Base-by-base conservation (phyloP, 2,888 invertebrate species). In the Venustoraphidia nigricollis region DNA sequence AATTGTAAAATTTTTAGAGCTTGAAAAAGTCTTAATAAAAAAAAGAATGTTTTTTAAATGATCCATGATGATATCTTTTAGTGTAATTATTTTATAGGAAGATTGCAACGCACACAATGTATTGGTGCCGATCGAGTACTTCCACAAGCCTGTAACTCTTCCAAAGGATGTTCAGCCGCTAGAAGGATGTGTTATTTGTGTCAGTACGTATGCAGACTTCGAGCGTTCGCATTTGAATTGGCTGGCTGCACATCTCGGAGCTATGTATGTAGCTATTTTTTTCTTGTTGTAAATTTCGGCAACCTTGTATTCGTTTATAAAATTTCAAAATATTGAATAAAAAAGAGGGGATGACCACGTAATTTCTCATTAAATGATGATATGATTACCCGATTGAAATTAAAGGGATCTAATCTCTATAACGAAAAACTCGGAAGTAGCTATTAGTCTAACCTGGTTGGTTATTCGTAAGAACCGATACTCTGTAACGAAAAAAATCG, bases 151-250 rank as follows among this genome's bases (percentile, higher is more conserved):
- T 0, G 69, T 84, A 42, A 71, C 72, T 1, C 57, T 75, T 34
- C 62, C 66, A 9, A 58, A 68, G 1, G 57, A 62, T 3, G 59
- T 64, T 0, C 64, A 66, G 46, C 81, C 79, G 0, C 65, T 93
- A 14, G 57, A 62, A 0, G 79, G 76, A 41, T 85, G 86, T 57
- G 85, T 88, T 0, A 75, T 91, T 48, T 83, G 86, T 9, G 75
- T 90, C 53, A 91, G 89, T 57, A 79, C 82, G 0, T 92, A 88
- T 62, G 67, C 72, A 10, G 80, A 80, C 0, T 68, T 75, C 9
- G 90, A 92, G 66, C 68, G 90, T 34, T 75, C 75, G 17, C 90
- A 82, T 58, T 69, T 93, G 1, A 76, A 79, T 49, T 72, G 76
- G 36, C 64, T 92, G 38, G 81, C 83, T 1, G 75, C 76, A 54